Evolutionary conservation across 2,113 vertebrate species (phyloP).

Genomic region (Callionymus lyra): DNA sequence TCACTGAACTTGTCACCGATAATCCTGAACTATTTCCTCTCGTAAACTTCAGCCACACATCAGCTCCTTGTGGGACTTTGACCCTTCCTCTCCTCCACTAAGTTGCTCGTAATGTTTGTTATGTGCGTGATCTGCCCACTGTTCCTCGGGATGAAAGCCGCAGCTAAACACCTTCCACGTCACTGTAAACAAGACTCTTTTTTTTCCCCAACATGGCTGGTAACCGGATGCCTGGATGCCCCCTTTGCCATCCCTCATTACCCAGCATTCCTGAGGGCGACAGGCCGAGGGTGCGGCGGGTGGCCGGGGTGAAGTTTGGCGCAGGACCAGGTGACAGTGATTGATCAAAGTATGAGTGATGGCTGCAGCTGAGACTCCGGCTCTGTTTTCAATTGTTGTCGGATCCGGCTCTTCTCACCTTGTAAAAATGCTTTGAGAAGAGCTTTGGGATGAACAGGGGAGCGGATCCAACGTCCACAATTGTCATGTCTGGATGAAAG

Average conservation of each 20-base stretch:
- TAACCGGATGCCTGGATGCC: constrained; percentile 43
- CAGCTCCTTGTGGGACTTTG: constrained; percentile 8
- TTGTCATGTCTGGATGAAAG: constrained; percentile 24
- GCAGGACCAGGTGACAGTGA: constrained; percentile 51
- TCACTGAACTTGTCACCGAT: constrained; percentile 19
- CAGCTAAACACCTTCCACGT: constrained; percentile 15
- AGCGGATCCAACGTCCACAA: constrained; percentile 14
- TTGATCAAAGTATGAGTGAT: constrained; percentile 64
- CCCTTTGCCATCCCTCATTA: constrained; percentile 53
- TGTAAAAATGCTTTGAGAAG: constrained; percentile 60
- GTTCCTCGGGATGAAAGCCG: constrained; percentile 35
- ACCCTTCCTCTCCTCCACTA: constrained; percentile 22
- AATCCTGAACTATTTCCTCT: constrained; percentile 10
- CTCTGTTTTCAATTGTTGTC: constrained; percentile 67
- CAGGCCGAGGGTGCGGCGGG: constrained; percentile 48
- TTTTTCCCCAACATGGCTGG: constrained; percentile 54
- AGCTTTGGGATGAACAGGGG: constrained; percentile 29
- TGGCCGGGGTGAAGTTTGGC: constrained; percentile 36
- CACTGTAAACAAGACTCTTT: constrained; percentile 41
- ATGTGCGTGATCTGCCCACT: constrained; percentile 12
- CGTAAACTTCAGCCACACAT: constrained; percentile 14
- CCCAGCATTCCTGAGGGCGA: constrained; percentile 52
- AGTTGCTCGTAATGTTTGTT: constrained; percentile 18
- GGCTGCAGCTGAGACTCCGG: constrained; percentile 61
- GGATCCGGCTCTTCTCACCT: constrained; percentile 63